A percentile compares a stretch with the other conserved stretches of the same genome.
Evolutionary conservation across 2,888 invertebrate genomes (phyloP).

Genomic region (Exephanes ischioxanthus): DNA sequence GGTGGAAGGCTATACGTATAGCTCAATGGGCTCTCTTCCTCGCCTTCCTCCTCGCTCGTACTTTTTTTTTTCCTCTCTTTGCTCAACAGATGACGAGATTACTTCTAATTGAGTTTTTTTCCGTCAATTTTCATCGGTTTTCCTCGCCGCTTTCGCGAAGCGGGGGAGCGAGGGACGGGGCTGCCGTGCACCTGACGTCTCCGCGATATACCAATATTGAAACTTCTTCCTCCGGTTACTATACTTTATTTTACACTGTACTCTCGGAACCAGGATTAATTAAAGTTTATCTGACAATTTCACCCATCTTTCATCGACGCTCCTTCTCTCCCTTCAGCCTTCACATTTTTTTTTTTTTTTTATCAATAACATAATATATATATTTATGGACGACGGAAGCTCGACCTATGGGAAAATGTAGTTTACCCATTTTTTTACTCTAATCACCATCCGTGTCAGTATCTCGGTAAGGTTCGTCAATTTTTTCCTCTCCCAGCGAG

Average conservation of each 20-base stretch:
- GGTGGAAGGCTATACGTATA: not conserved
- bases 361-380: not conserved
- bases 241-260: slow-evolving; percentile 1
- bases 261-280: slow-evolving; percentile 60
- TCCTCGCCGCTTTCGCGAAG: not conserved
- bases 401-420: not conserved
- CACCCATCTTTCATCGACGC: not conserved
- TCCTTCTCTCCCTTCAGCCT: not conserved
- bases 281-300: slow-evolving; percentile 66
- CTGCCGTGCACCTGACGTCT: slow-evolving; percentile 36
- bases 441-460: not conserved
- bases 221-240: slow-evolving; percentile 30
- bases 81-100: slow-evolving; percentile 39
- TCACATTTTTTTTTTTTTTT: not conserved
- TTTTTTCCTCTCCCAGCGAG: not conserved
- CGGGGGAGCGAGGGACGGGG: not conserved
- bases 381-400: not conserved
- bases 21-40: not conserved
- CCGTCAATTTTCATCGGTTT: slow-evolving; percentile 43
- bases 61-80: slow-evolving; percentile 7
- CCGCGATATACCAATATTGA: slow-evolving; percentile 44
- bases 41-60: not conserved
- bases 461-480: not conserved
- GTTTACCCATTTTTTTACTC: not conserved
- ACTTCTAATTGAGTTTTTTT: slow-evolving; percentile 55